Evolutionary conservation across 2,888 invertebrate species (phyloP), one percentile per base, ranked within the genome.

Genomic region (Parnassius apollo): DNA sequence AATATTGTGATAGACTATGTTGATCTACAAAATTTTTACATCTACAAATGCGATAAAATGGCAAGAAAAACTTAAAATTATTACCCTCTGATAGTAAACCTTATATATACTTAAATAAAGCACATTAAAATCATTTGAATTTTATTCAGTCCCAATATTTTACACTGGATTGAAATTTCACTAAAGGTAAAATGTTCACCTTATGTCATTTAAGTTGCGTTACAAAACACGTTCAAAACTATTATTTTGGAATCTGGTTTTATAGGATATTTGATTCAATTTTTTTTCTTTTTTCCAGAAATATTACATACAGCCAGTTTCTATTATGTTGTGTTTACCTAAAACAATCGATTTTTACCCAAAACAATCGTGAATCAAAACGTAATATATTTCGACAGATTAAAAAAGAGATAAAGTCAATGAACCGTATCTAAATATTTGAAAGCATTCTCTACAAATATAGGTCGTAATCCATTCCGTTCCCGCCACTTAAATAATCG

Each of bases 401-500:
- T 35, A 50, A 51, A 57, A 46, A 57, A 44, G 42, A 22, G 25
- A n/a, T 44, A 57, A 48, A 46, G 25, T 42, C 9, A 13, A 44
- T 48, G 22, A 13, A 11, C 3, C 18, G 10, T 42, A 56, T 64
- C 57, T 67, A 63, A 60, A 62, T 44, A 59, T 52, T 51, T 58
- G 57, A 67, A 55, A 61, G 42, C 66, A 70, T 69, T 69, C 66
- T 75, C 77, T 82, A 91, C 74, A 89, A 80, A 71, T 88, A 89
- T 10, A 89, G 72, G 66, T 94, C 94, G 59, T 93, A 86, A 71
- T 94, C 94, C 63, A 93, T 85, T 12, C 92, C 92, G 65, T 92
- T 93, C 42, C 90, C 91, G 7, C 93, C 93, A 68, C 94, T 94
- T 61, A 94, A 88, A 80, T 94, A 94, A 76, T 94, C 94, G 75